These are phyloP conservation scores for Phyllotreta cruciferae DNA, from an alignment of 2,888 invertebrate genomes.

Conservation along the genomic window DNA sequence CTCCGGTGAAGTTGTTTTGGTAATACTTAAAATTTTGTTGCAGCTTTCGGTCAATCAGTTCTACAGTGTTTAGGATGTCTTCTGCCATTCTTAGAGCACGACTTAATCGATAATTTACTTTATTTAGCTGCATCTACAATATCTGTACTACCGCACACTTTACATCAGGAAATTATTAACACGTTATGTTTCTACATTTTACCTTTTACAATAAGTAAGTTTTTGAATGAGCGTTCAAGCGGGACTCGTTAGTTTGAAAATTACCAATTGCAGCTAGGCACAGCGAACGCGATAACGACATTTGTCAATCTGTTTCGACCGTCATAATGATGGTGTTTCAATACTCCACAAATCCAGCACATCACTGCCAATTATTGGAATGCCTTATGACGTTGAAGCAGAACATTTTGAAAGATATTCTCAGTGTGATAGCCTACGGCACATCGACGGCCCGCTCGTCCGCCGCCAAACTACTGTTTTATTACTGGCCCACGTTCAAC, in stretches of 20 bases:
- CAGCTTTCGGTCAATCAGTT: conserved; percentile 92
- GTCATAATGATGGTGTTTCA: conserved; percentile 98
- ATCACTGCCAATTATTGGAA: conserved; percentile 95
- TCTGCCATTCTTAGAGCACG: conserved; percentile 95
- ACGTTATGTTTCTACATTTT: conserved; percentile 94
- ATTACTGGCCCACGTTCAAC: conserved; percentile 99
- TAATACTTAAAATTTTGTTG: conserved; percentile 47
- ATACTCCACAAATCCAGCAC: conserved; percentile 92
- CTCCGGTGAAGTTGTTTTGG: conserved; percentile 1
- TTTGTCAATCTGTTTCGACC: conserved; percentile 86
- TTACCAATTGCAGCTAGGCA: conserved; percentile 61
- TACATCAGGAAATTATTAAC: conserved; percentile 95
- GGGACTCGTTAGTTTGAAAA: not conserved
- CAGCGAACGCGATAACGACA: conserved; percentile 73
- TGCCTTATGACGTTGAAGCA: conserved; percentile 94
- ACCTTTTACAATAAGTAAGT: conserved; percentile 93
- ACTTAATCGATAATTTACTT: conserved; percentile 93
- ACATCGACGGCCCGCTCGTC: conserved; percentile 92
- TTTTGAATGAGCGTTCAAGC: not conserved
- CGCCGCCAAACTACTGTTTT: conserved; percentile 95
- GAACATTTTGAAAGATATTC: conserved; percentile 88
- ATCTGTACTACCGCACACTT: conserved; percentile 85
- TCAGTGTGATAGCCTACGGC: conserved; percentile 96
- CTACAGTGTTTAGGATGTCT: conserved; percentile 94
- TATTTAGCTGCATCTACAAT: conserved; percentile 94